Evolutionary conservation across 2,113 vertebrate species (phyloP), one percentile per base, ranked within the genome.

Genomic region (Hippocampus comes): DNA sequence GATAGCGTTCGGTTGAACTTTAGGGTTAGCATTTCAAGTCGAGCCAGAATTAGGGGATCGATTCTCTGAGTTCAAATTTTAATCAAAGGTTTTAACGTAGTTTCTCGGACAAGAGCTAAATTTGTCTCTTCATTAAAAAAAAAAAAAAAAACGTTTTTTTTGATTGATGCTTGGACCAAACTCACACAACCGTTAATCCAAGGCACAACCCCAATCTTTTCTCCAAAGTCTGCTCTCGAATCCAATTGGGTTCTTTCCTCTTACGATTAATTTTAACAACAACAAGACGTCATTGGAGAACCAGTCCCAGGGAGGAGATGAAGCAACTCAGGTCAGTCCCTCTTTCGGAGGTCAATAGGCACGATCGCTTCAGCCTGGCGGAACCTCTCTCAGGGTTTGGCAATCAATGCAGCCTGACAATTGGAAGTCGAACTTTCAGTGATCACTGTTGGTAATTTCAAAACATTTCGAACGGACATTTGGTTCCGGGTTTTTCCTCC

Each of bases 281-380:
- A 79, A 77, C 72, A 66, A 70, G 68, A 66, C 34, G 49, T 12
- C 67, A 70, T 69, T 78, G 71, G 17, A 59, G 68, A 73, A 75
- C 42, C 14, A 66, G 57, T 63, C 78, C 76, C 76, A 76, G 78
- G 65, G n/a, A 74, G 48, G 66, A 74, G 59, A 74, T 81, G 71
- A 77, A 79, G 56, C 61, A 55, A 68, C 42, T 79, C 56, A 60
- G 69, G 77, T 76, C 74, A 72, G 64, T 67, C 66, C 48, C 66
- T 56, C 70, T 77, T 75, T 34, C 55, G 34, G 65, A 42, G 30
- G 60, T 65, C 73, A 72, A 67, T 76, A 46, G 65, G 68, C 68
- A 63, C 43, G 68, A 67, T 60, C 75, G 38, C 25, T 61, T 9
- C 57, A 30, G 46, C 20, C 42, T 59, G 10, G 14, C 1, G 4